Base-by-base conservation (phyloP, 2,888 invertebrate genomes). In the Saturnia japonica region DNA sequence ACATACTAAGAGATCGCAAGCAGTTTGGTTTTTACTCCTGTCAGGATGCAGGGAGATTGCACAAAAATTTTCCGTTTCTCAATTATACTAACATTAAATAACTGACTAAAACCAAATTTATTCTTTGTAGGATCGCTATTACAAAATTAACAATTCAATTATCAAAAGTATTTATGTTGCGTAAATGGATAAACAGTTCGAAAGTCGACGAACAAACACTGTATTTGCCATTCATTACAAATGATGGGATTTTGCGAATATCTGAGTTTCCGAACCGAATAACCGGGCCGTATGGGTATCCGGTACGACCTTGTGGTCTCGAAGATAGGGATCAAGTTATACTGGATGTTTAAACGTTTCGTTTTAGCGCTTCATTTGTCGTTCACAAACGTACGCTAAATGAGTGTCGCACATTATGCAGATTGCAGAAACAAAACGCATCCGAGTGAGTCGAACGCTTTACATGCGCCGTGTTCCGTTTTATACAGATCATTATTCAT, bases 381-480 rank as follows among this genome's bases (percentile, higher is more conserved):
- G 84, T 77, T 86, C 86, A 90, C 90, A 91, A 90, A 88, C 88
- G 88, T 78, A 77, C 80, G 82, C 80, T 83, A 88, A 91, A 91
- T 90, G 91, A 90, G 88, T 86, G 81, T 82, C 78, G 84, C 78
- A 83, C 82, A 90, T 91, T 91, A 91, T 91, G 91, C 88, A 91
- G 89, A 89, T 90, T 86, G 84, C 80, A 81, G 82, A 80, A 84
- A 80, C 83, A 80, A 85, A 74, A 78, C 83, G 85, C 85, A 83
- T 78, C 82, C 81, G 78, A 79, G 82, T 88, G 84, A 73, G 74
- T 54, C 22, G 76, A 72, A 73, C 72, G 74, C 75, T 70, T 67
- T 71, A 66, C 75, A 73, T 71, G 75, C 76, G 74, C 72, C 78
- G 78, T 78, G 74, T 79, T 79, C 80, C 81, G 80, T 78, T 79